Percentiles rank a stretch among this genome's conserved stretches.
These are phyloP conservation scores for Chalcis sispes DNA, from an alignment of 2,888 invertebrate genomes.

Conservation along the genomic window DNA sequence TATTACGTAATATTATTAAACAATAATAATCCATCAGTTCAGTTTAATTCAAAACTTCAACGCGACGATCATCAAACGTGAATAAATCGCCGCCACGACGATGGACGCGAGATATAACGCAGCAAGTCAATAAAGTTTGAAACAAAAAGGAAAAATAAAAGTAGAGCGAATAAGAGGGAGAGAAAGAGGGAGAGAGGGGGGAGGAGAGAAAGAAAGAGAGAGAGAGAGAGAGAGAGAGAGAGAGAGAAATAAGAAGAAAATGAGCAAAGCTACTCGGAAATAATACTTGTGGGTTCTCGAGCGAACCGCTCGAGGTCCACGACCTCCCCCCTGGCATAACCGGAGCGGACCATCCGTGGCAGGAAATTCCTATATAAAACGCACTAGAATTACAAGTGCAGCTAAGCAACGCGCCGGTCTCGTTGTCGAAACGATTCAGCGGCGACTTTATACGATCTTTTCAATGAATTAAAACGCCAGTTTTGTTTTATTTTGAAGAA, in stretches of 20 bases:
- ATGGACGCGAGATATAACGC: background rate
- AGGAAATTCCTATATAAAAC: slow-evolving; percentile 36
- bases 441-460: too few relatives aligned
- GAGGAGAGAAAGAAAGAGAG: too few relatives aligned
- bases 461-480: too few relatives aligned
- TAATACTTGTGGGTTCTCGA: slow-evolving; percentile 24
- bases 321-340: slow-evolving; percentile 31
- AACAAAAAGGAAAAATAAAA: background rate
- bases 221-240: too few relatives aligned
- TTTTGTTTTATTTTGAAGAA: too few relatives aligned
- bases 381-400: slow-evolving; percentile 1
- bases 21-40: too few relatives aligned
- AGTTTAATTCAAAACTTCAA: too few relatives aligned
- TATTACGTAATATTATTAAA: too few relatives aligned
- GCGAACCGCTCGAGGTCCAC: slow-evolving; percentile 28
- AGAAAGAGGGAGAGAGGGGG: too few relatives aligned
- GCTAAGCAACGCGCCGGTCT: background rate
- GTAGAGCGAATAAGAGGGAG: background rate
- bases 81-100: background rate
- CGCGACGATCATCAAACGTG: too few relatives aligned
- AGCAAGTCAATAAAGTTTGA: background rate
- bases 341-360: slow-evolving; percentile 10
- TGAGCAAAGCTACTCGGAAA: slow-evolving; percentile 28
- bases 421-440: background rate
- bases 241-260: background rate